Evolutionary conservation across 1,140 invertebrate genomes (phyloP), one percentile per base, ranked within the genome.

Genomic region (Hycleus cichorii): DNA sequence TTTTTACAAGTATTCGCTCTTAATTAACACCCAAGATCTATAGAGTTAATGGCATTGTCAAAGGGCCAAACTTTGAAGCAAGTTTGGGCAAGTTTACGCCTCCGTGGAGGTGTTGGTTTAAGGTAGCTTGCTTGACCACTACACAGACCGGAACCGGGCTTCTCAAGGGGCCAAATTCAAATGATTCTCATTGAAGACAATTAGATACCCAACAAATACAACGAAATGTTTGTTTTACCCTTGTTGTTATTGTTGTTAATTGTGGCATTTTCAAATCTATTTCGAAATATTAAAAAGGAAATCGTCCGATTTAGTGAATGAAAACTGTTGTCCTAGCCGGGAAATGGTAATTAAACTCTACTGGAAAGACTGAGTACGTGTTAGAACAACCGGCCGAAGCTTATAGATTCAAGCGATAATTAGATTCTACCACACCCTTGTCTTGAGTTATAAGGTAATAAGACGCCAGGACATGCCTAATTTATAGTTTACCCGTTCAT

Each of bases 371-470:
- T 32, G 51, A 53, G 43, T 53, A 53, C 51, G 51, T 53, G 51
- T 45, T 53, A 42, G 51, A 53, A 53, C 51, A 53, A 53, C 51
- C 51, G 58, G 53, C 58, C 60, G 59, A 60, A 63, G 65, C 64
- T 66, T 68, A 69, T 68, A 67, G 68, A 69, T 68, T 66, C 48
- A 59, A 55, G 59, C 62, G 64, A 69, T 69, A 69, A 69, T 69
- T 69, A 68, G 63, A 68, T 67, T 65, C 63, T 48, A 59, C 62
- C 66, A 70, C 68, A 67, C 66, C 66, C 66, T 67, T 65, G 65
- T 68, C 67, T 66, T 68, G 65, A 70, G 69, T 70, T 70, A 68
- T 68, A 69, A 69, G 62, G 65, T 70, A 70, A 70, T 70, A 69
- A 69, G 69, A 68, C 50, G 62, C 61, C 58, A 59, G 59, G 62